Percentiles rank a stretch among this genome's conserved stretches.
phyloP scores from a whole-genome alignment of 2,797 vertebrate species.

The Macropus fuliginosus region DNA sequence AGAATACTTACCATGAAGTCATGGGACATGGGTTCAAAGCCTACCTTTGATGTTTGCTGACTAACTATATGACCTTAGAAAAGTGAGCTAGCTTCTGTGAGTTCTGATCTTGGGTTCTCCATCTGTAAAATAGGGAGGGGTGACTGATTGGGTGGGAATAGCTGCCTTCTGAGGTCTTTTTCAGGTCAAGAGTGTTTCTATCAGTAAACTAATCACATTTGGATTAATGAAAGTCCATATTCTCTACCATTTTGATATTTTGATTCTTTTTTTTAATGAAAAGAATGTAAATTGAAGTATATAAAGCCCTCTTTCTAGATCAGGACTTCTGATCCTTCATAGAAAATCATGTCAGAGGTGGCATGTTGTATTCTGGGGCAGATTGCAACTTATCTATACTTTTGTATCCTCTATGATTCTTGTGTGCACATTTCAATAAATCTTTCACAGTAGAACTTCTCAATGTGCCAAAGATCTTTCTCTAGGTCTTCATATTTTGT shows the following conservation, averaged over 20 bases:
- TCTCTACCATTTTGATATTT: background rate
- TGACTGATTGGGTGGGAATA: background rate
- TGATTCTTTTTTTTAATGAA: background rate
- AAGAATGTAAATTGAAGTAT: background rate
- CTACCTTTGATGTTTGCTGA: background rate
- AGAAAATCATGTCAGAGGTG: background rate
- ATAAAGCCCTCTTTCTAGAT: background rate
- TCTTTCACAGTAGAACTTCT: background rate
- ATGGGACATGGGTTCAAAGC: background rate
- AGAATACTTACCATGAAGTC: background rate
- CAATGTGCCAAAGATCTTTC: background rate
- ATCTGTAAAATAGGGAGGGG: background rate
- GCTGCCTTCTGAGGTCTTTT: background rate
- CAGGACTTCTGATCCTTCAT: background rate
- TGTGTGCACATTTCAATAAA: background rate
- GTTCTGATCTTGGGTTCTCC: background rate
- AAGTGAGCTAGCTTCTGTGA: background rate
- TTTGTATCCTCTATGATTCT: background rate
- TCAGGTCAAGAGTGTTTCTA: background rate
- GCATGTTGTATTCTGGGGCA: background rate
- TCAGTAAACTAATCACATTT: background rate
- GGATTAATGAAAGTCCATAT: conserved; percentile 15
- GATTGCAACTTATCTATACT: background rate
- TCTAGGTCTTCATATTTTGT: background rate
- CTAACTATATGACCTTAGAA: background rate